Conservation (phyloP, 2,888 invertebrate genomes). For the Matsumyia berberina region DNA sequence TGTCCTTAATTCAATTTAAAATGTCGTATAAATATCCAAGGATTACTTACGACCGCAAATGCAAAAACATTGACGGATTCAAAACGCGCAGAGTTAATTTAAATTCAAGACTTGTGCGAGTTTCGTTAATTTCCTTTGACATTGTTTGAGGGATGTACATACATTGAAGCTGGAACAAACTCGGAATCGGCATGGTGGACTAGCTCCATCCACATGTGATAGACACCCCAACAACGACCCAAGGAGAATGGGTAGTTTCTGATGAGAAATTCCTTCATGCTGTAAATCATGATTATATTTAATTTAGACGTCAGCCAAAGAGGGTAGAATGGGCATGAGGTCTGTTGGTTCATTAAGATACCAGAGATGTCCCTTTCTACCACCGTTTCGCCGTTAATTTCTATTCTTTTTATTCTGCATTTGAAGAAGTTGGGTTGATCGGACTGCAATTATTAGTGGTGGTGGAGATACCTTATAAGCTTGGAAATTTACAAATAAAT, state of each 20-base stretch:
- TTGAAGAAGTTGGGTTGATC: slow-evolving; percentile 54
- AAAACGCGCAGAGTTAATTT: slow-evolving; percentile 59
- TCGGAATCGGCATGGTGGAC: slow-evolving; percentile 22
- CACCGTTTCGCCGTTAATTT: slow-evolving; percentile 37
- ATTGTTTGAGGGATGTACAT: slow-evolving; percentile 58
- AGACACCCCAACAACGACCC: slow-evolving; percentile 19
- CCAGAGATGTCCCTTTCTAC: slow-evolving; percentile 26
- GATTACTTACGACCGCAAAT: slow-evolving; percentile 71
- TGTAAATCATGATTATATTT: slow-evolving; percentile 84
- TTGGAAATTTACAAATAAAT: no score
- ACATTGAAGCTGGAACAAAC: slow-evolving; percentile 27
- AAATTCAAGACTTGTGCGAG: slow-evolving; percentile 74
- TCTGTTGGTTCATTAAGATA: slow-evolving; percentile 62
- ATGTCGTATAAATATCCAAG: slow-evolving; percentile 75
- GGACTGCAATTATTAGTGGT: slow-evolving; percentile 37
- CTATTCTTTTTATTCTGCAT: slow-evolving; percentile 44
- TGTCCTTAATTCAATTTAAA: slow-evolving; percentile 75
- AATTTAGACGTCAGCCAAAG: slow-evolving; percentile 70
- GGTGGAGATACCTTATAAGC: no score
- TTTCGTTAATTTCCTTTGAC: slow-evolving; percentile 75
- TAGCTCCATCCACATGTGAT: slow-evolving; percentile 49
- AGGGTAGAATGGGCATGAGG: slow-evolving; percentile 42
- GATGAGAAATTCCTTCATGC: slow-evolving; percentile 78
- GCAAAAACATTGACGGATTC: slow-evolving; percentile 60
- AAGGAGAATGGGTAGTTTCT: slow-evolving; percentile 16